Percentiles rank a stretch among this genome's conserved stretches.
Evolutionary conservation across 2,888 invertebrate genomes (phyloP).

Genomic region (Rhodophaea formosa): DNA sequence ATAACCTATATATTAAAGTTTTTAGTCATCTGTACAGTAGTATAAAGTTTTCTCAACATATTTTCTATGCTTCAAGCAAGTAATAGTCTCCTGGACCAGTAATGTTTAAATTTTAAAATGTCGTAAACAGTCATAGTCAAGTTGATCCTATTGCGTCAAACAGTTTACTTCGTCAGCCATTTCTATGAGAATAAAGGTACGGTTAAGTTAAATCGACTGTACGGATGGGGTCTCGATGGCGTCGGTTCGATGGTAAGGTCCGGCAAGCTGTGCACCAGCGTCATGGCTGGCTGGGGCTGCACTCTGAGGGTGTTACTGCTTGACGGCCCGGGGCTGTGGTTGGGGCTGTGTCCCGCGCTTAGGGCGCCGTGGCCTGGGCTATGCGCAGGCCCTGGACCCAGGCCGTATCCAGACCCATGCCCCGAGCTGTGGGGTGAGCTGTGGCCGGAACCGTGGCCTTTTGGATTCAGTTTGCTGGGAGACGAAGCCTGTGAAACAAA

Average conservation of each 20-base stretch:
- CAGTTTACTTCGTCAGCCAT: background rate
- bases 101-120: too few species aligned
- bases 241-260: constrained; percentile 78
- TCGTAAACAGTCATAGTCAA: too few species aligned
- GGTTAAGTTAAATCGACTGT: background rate
- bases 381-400: background rate
- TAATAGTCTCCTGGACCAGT: too few species aligned
- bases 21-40: too few species aligned
- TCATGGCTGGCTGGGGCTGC: constrained; percentile 83
- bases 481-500: constrained; percentile 27
- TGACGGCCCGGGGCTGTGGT: too few species aligned
- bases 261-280: constrained; percentile 89
- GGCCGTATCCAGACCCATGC: background rate
- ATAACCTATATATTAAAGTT: too few species aligned
- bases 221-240: constrained; percentile 44
- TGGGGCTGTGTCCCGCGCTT: too few species aligned
- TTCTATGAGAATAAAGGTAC: background rate
- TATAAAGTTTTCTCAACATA: too few species aligned
- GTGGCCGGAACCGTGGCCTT: background rate
- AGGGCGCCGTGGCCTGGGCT: too few species aligned
- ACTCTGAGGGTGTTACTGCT: constrained; percentile 82
- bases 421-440: background rate
- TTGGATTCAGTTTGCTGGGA: constrained; percentile 25
- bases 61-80: too few species aligned
- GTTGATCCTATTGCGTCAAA: background rate